phyloP scores from a whole-genome alignment of 2,113 vertebrate genomes.

The Rostratula benghalensis region DNA sequence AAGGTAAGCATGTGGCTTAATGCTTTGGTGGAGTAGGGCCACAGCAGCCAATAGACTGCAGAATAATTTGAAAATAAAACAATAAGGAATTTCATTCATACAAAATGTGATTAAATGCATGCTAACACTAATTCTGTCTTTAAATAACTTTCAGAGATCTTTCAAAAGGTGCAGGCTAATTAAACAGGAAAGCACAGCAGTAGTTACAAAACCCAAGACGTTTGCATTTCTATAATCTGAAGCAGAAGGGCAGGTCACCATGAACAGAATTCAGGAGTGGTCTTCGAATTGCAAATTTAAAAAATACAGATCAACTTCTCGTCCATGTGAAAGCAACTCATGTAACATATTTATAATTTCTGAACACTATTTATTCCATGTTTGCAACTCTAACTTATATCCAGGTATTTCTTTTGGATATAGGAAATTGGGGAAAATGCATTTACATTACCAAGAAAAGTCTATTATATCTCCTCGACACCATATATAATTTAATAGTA shows the following conservation, averaged over 20 bases:
- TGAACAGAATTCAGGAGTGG: neutral
- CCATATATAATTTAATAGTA: neutral
- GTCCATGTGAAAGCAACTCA: neutral
- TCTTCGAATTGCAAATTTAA: neutral
- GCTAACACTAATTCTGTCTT: neutral
- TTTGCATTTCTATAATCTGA: neutral
- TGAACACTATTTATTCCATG: neutral
- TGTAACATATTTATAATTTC: neutral
- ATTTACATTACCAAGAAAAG: neutral
- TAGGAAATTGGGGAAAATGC: fast-evolving
- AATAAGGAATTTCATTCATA: neutral
- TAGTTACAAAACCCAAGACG: neutral
- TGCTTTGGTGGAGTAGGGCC: neutral
- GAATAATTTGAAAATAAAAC: neutral
- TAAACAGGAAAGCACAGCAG: neutral
- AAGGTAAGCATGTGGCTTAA: neutral
- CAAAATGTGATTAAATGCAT: neutral
- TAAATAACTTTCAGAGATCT: neutral
- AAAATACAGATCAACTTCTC: neutral
- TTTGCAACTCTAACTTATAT: neutral
- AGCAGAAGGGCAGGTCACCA: neutral
- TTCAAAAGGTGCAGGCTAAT: neutral
- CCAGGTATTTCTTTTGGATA: neutral
- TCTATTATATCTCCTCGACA: neutral
- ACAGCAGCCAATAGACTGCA: neutral